These are phyloP conservation scores for chimpanzee (Pan troglodytes) DNA, from an alignment of 2,113 vertebrate genomes.

Conservation along the genomic window DNA sequence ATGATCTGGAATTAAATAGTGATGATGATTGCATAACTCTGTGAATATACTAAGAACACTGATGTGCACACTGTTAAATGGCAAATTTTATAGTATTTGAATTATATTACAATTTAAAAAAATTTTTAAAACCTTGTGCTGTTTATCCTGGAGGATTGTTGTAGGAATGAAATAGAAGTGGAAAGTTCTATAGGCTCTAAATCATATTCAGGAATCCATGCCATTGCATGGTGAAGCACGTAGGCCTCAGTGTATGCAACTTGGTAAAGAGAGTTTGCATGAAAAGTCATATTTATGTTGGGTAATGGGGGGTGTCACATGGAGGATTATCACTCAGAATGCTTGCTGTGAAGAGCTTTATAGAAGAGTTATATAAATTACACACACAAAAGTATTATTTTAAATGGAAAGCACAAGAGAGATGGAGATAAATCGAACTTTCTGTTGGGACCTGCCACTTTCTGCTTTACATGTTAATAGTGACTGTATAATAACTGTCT, in stretches of 20 bases:
- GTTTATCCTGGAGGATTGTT: neutral
- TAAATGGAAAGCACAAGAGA: neutral
- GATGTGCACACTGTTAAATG: neutral
- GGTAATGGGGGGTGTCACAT: neutral
- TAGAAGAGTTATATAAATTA: neutral
- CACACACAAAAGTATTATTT: neutral
- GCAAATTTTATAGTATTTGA: neutral
- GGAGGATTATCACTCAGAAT: neutral
- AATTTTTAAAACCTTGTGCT: neutral
- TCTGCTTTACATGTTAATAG: neutral
- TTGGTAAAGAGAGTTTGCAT: neutral
- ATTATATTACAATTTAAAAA: neutral
- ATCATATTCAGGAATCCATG: neutral
- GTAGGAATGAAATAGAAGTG: neutral
- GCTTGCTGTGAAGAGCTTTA: neutral
- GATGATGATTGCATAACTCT: neutral
- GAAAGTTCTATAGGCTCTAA: neutral
- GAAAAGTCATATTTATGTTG: neutral
- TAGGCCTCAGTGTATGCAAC: neutral
- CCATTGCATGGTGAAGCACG: neutral
- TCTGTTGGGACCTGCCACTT: neutral
- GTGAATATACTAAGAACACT: neutral
- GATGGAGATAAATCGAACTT: neutral
- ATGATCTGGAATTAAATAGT: neutral
- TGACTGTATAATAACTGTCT: neutral